Conservation (phyloP, 2,888 invertebrate species). For the Chamaedrilus cognettii region DNA sequence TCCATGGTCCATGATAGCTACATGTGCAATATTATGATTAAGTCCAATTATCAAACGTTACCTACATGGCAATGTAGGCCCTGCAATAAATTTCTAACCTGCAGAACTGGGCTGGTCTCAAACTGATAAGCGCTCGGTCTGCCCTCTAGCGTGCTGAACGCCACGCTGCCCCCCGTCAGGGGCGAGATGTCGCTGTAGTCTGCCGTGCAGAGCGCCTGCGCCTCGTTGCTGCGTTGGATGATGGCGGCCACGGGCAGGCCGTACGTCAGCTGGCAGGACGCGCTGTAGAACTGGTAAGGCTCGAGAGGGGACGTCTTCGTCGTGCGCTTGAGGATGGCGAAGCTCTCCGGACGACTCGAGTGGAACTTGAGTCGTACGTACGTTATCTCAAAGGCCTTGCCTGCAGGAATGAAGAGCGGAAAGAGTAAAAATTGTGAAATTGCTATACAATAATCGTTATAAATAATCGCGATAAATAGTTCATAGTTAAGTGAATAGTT, state of each 20-base stretch:
- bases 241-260: conserved; percentile 65
- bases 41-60: too few species aligned
- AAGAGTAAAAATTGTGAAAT: too few species aligned
- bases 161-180: conserved; percentile 70
- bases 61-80: too few species aligned
- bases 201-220: conserved; percentile 94
- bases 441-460: too few species aligned
- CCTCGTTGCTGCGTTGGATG: conserved; percentile 78
- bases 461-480: too few species aligned
- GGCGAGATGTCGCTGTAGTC: conserved; percentile 98
- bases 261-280: conserved; percentile 90
- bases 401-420: too few species aligned
- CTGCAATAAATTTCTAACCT: too few species aligned
- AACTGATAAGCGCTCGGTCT: conserved; percentile 91
- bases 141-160: conserved; percentile 93
- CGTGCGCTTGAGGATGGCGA: conserved; percentile 81
- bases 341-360: conserved; percentile 96
- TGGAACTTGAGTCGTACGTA: conserved; percentile 93
- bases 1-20: too few species aligned
- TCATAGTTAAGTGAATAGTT: too few species aligned
- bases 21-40: too few species aligned
- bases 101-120: conserved; percentile 84
- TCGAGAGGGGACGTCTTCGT: conserved; percentile 66
- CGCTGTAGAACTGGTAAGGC: conserved; percentile 69
- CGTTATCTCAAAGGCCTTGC: conserved; percentile 97